phyloP scores from a whole-genome alignment of 2,888 invertebrate genomes.

The Marasmarcha lunaedactyla region DNA sequence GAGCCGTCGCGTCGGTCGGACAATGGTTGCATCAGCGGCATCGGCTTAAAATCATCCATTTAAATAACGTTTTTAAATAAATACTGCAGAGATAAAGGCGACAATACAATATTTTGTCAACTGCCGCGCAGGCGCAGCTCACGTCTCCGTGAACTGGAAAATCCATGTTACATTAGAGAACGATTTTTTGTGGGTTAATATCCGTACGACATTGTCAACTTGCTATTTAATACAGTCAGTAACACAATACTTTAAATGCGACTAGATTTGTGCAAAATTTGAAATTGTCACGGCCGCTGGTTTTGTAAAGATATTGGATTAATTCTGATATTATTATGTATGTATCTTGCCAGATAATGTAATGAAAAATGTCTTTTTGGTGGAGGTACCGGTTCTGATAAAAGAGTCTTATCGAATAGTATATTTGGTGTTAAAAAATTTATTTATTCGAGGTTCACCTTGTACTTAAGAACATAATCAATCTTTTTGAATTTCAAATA shows the following conservation, averaged over 20 bases:
- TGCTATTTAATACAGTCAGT: slow-evolving; percentile 67
- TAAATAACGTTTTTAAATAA: slow-evolving; percentile 71
- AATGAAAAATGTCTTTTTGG: too few species aligned
- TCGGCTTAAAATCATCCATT: slow-evolving; percentile 68
- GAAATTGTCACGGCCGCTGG: slow-evolving; percentile 59
- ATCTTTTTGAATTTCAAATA: too few species aligned
- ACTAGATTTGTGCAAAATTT: slow-evolving; percentile 70
- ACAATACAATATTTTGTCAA: slow-evolving; percentile 71
- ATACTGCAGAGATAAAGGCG: slow-evolving; percentile 66
- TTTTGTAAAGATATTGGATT: slow-evolving; percentile 57
- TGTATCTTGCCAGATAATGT: slow-evolving; percentile 9
- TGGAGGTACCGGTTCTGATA: too few species aligned
- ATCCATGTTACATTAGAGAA: slow-evolving; percentile 68
- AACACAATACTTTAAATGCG: slow-evolving; percentile 68
- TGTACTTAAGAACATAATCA: too few species aligned
- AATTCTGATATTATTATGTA: slow-evolving; percentile 22
- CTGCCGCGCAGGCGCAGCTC: slow-evolving; percentile 63
- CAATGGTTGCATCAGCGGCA: slow-evolving; percentile 56
- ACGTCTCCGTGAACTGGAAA: slow-evolving; percentile 68
- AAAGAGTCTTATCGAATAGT: too few species aligned
- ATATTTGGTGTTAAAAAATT: too few species aligned
- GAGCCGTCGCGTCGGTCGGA: slow-evolving; percentile 26
- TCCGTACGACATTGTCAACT: slow-evolving; percentile 69
- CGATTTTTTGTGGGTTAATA: slow-evolving; percentile 68
- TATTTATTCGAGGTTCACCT: too few species aligned